Evolutionary conservation across 2,888 invertebrate genomes (phyloP), one percentile per base, ranked within the genome.

Genomic region (Flexamia atlantica): DNA sequence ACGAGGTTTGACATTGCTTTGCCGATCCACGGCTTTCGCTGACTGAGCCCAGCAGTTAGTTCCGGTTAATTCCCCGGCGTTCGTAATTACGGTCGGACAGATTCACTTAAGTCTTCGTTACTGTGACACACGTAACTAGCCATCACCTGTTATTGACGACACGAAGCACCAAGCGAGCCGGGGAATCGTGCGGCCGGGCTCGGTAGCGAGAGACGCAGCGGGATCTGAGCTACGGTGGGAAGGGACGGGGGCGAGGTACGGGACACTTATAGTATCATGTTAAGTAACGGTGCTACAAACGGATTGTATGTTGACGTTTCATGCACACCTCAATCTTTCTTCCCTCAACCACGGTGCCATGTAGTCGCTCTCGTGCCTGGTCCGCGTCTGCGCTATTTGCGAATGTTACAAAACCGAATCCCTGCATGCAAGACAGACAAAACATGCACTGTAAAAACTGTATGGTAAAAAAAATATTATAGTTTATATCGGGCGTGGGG

Each of bases 361-460:
- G 99, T 94, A 99, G 97, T 95, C 98, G 98, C 95, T 98, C 98
- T 95, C 99, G 98, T 96, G 99, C 99, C 95, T 97, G 97, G 95
- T 99, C 99, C 94, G 99, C 99, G 95, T 99, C 99, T 95, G 96
- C 97, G 95, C 98, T 98, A 96, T 97, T 98, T 96, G 98, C 98
- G 97, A 99, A 99, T 95, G 99, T 99, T 96, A 99, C 99, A 97
- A 99, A 99, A 96, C 99, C 99, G 96, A 99, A 99, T 95, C 99
- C 99, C 99, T 99, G 97, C 96, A 97, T 97, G 97, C 96, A 96
- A 94, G 96, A 97, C 96, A 96, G 95, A 96, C 95, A 96, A 95
- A 95, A 95, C 96, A 96, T 96, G 96, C 96, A 96, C 95, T 95
- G 95, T 95, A 92, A 91, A 94, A 87, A 85, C 85, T 60, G 25